Evolutionary conservation across 2,888 invertebrate genomes (phyloP), one percentile per base, ranked within the genome.

Genomic region (Drosophila affinis): DNA sequence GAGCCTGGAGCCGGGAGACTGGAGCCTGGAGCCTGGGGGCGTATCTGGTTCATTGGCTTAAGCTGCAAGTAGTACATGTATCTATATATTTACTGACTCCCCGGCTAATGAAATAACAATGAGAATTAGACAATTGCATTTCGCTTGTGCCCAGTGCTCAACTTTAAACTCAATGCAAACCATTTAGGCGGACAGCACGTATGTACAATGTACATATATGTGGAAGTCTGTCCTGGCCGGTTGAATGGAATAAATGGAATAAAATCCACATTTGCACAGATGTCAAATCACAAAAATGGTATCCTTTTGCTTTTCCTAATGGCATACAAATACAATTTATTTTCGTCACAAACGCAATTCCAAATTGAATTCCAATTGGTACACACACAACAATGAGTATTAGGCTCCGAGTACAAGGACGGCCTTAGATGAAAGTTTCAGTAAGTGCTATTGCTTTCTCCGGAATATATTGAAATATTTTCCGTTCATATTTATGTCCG

Each of bases 251-350:
- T 65, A 56, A 70, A 70, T 70, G 44, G 49, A 62, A 70, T 62
- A 10, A 56, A 70, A 70, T 70, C 46, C 51, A 39, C 7, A 62
- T 55, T 70, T 56, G 44, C 70, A 44, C 70, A 70, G 70, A 70
- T 70, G 70, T 70, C 70, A 62, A 70, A 70, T 70, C 70, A 70
- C 70, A 70, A 56, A 62, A 56, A 70, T 55, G 56, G 24, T 47
- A 45, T 47, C 12, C 51, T 21, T 6, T 27, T 46, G 29, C 39
- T 62, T 39, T n/a, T n/a, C n/a, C 34, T 70, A 70, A 70, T 69
- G 56, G 70, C 55, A 56, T 62, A 70, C 52, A 70, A 70, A 70
- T 70, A 70, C 62, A 56, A 70, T 70, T 70, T 70, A 52, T 70
- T 70, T 70, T 29, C 51, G 55, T 44, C 29, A 44, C n/a, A 34